phyloP scores from a whole-genome alignment of 2,888 invertebrate species.

The Brenthis daphne region DNA sequence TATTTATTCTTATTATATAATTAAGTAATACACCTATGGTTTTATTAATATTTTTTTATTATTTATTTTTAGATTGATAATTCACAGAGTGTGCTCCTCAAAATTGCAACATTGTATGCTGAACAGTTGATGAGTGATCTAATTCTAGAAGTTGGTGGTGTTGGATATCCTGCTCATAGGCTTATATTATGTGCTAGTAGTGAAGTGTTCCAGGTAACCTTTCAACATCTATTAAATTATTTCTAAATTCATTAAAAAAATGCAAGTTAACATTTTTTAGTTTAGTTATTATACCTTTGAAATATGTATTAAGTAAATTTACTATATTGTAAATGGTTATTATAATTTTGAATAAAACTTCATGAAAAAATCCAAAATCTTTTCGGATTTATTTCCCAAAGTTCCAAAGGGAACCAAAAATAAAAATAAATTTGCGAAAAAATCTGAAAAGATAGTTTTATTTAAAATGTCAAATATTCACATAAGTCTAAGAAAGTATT shows the following conservation, averaged over 20 bases:
- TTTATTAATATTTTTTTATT: background rate
- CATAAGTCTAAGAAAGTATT: too few species aligned
- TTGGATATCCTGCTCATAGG: conserved; percentile 93
- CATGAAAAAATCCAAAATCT: too few species aligned
- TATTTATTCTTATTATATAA: conserved; percentile 7
- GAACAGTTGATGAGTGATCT: conserved; percentile 95
- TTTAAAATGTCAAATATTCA: too few species aligned
- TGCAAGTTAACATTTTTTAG: background rate
- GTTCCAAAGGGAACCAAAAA: too few species aligned
- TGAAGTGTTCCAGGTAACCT: conserved; percentile 94
- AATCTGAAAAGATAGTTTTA: too few species aligned
- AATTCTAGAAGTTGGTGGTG: conserved; percentile 90
- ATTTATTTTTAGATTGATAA: conserved; percentile 87
- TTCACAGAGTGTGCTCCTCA: conserved; percentile 89
- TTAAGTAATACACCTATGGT: background rate
- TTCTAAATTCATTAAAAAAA: background rate
- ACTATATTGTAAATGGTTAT: background rate
- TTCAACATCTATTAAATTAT: background rate
- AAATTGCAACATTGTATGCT: conserved; percentile 91
- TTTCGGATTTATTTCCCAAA: too few species aligned
- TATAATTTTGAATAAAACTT: too few species aligned
- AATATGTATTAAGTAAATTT: background rate
- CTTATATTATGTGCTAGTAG: conserved; percentile 96
- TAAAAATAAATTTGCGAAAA: too few species aligned
- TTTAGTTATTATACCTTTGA: too few species aligned